Conservation (phyloP, 2,113 vertebrate genomes). For the Felis catus region DNA sequence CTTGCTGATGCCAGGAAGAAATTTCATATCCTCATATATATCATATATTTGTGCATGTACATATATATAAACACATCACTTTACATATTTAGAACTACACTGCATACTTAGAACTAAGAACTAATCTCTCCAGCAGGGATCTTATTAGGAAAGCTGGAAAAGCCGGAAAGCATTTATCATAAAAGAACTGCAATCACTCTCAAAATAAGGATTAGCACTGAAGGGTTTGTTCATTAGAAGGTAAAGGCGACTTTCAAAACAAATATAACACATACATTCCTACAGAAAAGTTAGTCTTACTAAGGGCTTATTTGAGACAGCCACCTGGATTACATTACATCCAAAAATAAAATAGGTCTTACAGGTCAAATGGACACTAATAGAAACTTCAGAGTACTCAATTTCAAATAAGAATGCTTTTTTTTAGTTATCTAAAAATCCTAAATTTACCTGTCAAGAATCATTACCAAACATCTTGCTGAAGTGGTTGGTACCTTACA, state of each 20-base stretch:
- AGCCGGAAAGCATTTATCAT: constrained; percentile 25
- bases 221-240: not conserved
- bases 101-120: not conserved
- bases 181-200: constrained; percentile 42
- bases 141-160: constrained; percentile 3
- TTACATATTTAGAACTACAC: constrained; percentile 25
- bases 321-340: constrained; percentile 65
- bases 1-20: not conserved
- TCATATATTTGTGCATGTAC: not conserved
- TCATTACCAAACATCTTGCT: constrained; percentile 42
- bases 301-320: constrained; percentile 44
- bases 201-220: constrained; percentile 32
- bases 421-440: constrained; percentile 13
- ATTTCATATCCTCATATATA: not conserved
- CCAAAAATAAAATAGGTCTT: constrained; percentile 68
- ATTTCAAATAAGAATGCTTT: constrained; percentile 49
- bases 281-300: constrained; percentile 37
- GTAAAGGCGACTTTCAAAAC: constrained; percentile 25
- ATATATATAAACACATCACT: not conserved
- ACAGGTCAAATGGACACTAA: constrained; percentile 58
- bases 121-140: not conserved
- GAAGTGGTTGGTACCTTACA: not conserved
- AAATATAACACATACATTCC: not conserved
- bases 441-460: constrained; percentile 21
- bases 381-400: constrained; percentile 61